Evolutionary conservation across 2,797 vertebrate genomes (phyloP), one percentile per base, ranked within the genome.

Genomic region (Leptatherina wallacei): DNA sequence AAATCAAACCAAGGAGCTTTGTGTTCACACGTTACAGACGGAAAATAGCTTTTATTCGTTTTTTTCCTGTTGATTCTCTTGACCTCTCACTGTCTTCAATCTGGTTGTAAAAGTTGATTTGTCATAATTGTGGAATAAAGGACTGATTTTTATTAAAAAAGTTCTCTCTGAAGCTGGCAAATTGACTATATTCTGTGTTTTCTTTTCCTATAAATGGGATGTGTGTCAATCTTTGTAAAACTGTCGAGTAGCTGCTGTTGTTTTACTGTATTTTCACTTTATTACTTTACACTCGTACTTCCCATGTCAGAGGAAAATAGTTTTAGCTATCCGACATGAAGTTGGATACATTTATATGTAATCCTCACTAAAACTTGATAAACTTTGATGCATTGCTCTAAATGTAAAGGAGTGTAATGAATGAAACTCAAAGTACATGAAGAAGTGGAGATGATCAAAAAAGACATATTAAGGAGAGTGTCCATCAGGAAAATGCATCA

Each of bases 81-180:
- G 73, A 61, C 57, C 69, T 67, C 44, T 57, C 57, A 49, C 71
- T 66, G 77, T 80, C 61, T 61, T 3, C 55, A 3, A 27, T 60
- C 35, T 8, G 24, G 51, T 58, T 72, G 68, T 82, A 70, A 73
- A 73, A 30, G 54, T 65, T 67, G 33, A 49, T 61, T 62, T 77
- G 51, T 84, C n/a, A 44, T 38, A 72, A 22, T 49, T 77, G 72
- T 84, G 73, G 44, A 84, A 75, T 86, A 85, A 87, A 90, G n/a
- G 5, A 0, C 14, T n/a, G 20, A 24, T 67, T 67, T 61, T 14
- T 38, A 9, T 66, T 66, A 16, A 29, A 2, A 18, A 3, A 9
- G n/a, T 10, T 10, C 6, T 20, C 30, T 57, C 30, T 67, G n/a
- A 42, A 20, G 18, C 18, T 33, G 18, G 18, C 4, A 2, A 27